Evolutionary conservation across 1,140 invertebrate genomes (phyloP).

Genomic region (Rhagoletis zephyria): DNA sequence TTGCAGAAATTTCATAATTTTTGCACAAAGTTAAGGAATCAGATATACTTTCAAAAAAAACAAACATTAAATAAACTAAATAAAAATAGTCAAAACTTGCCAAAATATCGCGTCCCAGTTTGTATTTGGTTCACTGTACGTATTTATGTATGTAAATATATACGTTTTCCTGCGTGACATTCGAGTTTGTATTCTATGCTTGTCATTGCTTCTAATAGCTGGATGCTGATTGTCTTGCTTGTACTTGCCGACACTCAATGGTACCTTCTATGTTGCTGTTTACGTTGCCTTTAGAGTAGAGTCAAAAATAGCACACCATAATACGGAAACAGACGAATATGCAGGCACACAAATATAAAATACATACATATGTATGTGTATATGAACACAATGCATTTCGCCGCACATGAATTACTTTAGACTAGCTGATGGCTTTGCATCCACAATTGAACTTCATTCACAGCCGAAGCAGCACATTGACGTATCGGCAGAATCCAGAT

Average conservation of each 20-base stretch:
- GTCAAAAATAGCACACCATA: slow-evolving; percentile 25
- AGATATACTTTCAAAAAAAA: too few relatives aligned
- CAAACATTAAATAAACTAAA: too few relatives aligned
- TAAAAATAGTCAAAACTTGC: too few relatives aligned
- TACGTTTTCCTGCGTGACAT: too few relatives aligned
- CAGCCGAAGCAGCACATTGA: slow-evolving; percentile 6
- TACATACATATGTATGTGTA: background rate
- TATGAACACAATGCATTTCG: background rate
- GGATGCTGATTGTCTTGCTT: slow-evolving; percentile 5
- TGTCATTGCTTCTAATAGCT: slow-evolving; percentile 18
- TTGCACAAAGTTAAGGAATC: too few relatives aligned
- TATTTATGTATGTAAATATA: background rate
- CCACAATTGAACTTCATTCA: slow-evolving; percentile 4
- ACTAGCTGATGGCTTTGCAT: background rate
- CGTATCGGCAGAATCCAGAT: slow-evolving; percentile 11
- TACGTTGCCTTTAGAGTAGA: slow-evolving; percentile 33
- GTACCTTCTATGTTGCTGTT: slow-evolving; percentile 14
- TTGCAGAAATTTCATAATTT: too few relatives aligned
- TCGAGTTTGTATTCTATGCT: background rate
- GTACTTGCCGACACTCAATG: background rate
- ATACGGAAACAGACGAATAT: background rate
- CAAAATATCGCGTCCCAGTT: too few relatives aligned
- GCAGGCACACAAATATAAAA: too few relatives aligned
- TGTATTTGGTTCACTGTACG: too few relatives aligned
- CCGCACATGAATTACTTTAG: slow-evolving; percentile 13